Conservation (phyloP, 2,888 invertebrate species). For the Scotopteryx bipunctaria region DNA sequence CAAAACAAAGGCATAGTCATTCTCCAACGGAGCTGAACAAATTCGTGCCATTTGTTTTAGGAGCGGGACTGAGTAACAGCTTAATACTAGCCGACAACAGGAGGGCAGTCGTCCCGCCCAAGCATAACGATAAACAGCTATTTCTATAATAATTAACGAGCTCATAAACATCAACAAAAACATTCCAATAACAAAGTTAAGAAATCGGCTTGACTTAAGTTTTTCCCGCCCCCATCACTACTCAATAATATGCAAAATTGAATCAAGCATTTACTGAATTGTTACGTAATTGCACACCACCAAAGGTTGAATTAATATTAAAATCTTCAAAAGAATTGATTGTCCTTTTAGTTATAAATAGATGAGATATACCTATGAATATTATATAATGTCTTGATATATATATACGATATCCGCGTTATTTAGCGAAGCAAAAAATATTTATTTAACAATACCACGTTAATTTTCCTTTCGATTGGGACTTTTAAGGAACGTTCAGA, state of each 20-base stretch:
- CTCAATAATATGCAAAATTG: too few species aligned
- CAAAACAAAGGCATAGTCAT: conserved; percentile 52
- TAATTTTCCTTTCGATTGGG: conserved; percentile 30
- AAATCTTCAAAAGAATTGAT: too few species aligned
- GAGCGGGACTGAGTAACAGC: conserved; percentile 50
- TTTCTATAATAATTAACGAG: conserved; percentile 26
- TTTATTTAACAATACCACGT: conserved; percentile 9
- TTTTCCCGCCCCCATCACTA: too few species aligned
- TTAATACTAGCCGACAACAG: conserved; percentile 51
- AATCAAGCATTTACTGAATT: too few species aligned
- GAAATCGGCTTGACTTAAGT: background rate
- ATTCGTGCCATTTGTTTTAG: conserved; percentile 67
- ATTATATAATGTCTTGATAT: too few species aligned
- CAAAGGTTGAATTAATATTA: too few species aligned
- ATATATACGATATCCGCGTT: too few species aligned
- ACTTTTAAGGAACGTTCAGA: conserved; percentile 43
- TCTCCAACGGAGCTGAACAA: conserved; percentile 61
- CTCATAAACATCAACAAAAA: conserved; percentile 10
- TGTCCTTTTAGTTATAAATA: too few species aligned
- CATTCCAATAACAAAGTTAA: conserved; percentile 8
- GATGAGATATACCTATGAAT: too few species aligned
- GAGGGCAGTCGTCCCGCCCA: conserved; percentile 24
- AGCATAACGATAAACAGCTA: conserved; percentile 26
- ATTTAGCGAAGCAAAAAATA: background rate
- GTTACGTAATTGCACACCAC: too few species aligned